These are phyloP conservation scores for Ochlodes sylvanus DNA, from an alignment of 2,888 invertebrate species.

Conservation along the genomic window DNA sequence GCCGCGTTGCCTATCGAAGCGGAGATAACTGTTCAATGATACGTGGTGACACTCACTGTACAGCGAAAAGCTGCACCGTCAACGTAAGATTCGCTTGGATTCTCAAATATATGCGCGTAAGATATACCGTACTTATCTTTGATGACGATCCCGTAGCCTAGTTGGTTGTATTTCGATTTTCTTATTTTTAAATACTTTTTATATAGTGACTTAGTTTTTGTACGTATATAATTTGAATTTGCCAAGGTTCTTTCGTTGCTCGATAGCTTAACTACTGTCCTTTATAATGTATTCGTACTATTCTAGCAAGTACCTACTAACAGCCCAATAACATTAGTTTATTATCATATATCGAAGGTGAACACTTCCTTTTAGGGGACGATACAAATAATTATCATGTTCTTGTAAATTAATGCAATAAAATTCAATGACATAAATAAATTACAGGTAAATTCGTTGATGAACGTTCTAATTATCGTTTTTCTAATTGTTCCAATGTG, in stretches of 20 bases:
- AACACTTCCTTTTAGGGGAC: background rate
- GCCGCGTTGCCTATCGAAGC: no score
- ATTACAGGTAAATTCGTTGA: background rate
- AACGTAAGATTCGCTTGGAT: no score
- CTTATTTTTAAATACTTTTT: no score
- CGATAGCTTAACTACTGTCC: background rate
- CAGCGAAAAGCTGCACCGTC: no score
- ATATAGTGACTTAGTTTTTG: background rate
- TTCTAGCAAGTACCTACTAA: background rate
- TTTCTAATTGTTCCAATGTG: no score
- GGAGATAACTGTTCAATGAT: no score
- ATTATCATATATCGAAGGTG: slow-evolving; percentile 3
- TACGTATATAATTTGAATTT: background rate
- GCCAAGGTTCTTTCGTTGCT: background rate
- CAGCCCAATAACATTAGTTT: background rate
- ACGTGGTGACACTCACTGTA: no score
- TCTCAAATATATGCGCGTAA: no score
- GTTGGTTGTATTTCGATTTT: no score
- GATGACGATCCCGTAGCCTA: no score
- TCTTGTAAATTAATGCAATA: background rate
- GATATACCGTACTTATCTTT: no score
- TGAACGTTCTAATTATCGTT: no score
- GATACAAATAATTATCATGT: background rate
- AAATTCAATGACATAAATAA: background rate
- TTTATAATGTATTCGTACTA: background rate